phyloP scores from a whole-genome alignment of 2,113 vertebrate genomes.

The Halichoeres trimaculatus region DNA sequence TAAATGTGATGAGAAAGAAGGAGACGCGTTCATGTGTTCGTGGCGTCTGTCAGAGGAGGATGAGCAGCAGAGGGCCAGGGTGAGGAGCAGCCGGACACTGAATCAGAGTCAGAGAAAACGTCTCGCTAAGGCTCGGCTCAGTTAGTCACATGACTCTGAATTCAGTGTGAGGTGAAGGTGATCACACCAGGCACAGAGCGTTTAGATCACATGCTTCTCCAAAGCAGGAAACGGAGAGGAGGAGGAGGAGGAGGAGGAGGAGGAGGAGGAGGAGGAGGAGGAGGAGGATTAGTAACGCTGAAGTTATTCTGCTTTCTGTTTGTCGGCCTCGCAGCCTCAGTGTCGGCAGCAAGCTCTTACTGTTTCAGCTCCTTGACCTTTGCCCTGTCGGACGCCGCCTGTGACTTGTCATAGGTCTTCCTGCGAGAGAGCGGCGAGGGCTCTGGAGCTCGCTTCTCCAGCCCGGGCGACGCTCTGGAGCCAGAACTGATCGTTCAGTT shows the following conservation, averaged over 20 bases:
- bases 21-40: no score
- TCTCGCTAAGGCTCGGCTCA: constrained; percentile 3
- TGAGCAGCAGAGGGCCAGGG: background rate
- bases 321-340: constrained; percentile 43
- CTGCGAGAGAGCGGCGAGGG: constrained; percentile 92
- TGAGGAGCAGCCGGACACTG: constrained; percentile 60
- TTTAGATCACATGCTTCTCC: constrained; percentile 69
- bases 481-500: constrained; percentile 76
- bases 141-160: constrained; percentile 30
- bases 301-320: constrained; percentile 8
- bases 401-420: constrained; percentile 91
- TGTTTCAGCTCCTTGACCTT: constrained; percentile 94
- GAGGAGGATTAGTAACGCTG: constrained; percentile 59
- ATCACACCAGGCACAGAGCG: constrained; percentile 53
- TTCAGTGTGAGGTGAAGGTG: constrained; percentile 55
- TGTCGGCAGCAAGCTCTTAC: constrained; percentile 85
- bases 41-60: no score
- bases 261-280: no score
- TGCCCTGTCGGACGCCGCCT: constrained; percentile 84
- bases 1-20: no score
- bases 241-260: no score
- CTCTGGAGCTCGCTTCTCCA: constrained; percentile 90
- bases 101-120: constrained; percentile 32
- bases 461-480: constrained; percentile 82
- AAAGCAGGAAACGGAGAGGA: constrained; percentile 58